Evolutionary conservation across 23 tunicate species (phyloP).

Genomic region (Ascidia mentula): DNA sequence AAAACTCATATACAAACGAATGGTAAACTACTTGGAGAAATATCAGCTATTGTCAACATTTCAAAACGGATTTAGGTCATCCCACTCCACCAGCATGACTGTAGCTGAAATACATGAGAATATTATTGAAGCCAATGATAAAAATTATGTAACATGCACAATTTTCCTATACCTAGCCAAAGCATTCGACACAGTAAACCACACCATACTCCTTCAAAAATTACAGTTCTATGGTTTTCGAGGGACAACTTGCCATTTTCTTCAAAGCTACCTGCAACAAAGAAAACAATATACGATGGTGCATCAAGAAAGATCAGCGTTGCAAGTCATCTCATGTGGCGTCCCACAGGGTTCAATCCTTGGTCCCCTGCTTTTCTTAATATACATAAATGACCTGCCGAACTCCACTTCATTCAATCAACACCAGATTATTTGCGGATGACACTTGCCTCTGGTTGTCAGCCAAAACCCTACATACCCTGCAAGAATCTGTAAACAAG

Average conservation of each 20-base stretch:
- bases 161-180: constrained; percentile 1
- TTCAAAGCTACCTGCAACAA: background rate
- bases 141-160: background rate
- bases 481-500: background rate
- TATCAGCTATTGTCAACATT: background rate
- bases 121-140: background rate
- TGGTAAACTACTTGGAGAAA: background rate
- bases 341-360: constrained; percentile 21
- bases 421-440: constrained; percentile 41
- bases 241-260: background rate
- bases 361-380: constrained; percentile 25
- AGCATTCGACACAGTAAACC: background rate
- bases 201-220: background rate
- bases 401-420: no score
- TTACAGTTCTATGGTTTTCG: background rate
- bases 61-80: background rate
- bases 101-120: background rate
- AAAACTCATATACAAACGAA: background rate
- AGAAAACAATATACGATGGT: background rate
- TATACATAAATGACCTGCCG: constrained; percentile 24
- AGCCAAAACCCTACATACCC: background rate
- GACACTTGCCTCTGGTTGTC: constrained; percentile 10
- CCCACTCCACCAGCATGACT: background rate
- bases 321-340: background rate
- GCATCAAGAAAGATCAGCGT: no score